Base-by-base conservation (phyloP, 2,888 invertebrate species). In the Sinodicranocentrus sp. region DNA sequence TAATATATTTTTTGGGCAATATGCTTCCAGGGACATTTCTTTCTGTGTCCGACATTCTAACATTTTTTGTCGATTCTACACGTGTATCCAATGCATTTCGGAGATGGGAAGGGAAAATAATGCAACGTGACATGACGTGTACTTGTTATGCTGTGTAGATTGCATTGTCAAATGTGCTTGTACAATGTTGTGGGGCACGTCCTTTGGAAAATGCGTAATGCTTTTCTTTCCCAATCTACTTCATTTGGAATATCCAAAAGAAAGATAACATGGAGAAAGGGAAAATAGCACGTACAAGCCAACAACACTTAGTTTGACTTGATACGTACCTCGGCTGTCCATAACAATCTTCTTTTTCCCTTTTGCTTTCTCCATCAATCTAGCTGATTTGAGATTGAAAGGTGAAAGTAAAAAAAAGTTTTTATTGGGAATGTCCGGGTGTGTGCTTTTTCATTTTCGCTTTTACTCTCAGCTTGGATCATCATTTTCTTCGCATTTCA, bases 241-340 rank as follows among this genome's bases (percentile, higher is more conserved):
- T 54, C 54, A 76, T 76, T 76, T 73, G 28, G 26, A 57, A 21
- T 57, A 19, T 71, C 52, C n/a, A 52, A 13, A 25, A 26, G 26
- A 73, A 57, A 59, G 57, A 39, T 26, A 52, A 65, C 15, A 44
- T 48, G 10, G 65, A 43, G 61, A 75, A 28, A 68, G 59, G 61
- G 39, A 26, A 54, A 77, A 77, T 68, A 68, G 59, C 77, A 76
- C 76, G 76, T 76, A 65, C 76, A 33, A 39, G 65, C 68, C 68
- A 77, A 68, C 68, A 77, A 67, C 77, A 78, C 61, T 78, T 70
- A 78, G 61, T 70, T 61, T 70, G 78, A 70, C 78, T 70, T 78
- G 78, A 78, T 78, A 68, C 44, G 70, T 61, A 61, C 59, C n/a
- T n/a, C n/a, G n/a, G 59, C 17, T 78, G 48, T 25, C 59, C 68